Evolutionary conservation across 2,113 vertebrate genomes (phyloP).

Genomic region (Sminthopsis crassicaudata): DNA sequence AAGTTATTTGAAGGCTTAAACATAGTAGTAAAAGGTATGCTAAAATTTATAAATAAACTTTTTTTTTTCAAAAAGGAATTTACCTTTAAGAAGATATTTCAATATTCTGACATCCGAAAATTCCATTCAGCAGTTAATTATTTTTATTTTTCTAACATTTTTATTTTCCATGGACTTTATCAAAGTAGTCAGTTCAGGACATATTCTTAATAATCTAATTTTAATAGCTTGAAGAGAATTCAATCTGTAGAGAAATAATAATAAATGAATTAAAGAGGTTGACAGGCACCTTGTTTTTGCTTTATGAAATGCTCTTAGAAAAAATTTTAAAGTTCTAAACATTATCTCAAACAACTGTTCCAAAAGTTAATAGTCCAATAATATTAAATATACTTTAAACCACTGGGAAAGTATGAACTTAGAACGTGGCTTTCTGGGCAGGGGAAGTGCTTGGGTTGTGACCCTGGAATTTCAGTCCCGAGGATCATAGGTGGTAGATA

Average conservation of each 20-base stretch:
- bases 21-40: slow-evolving; percentile 64
- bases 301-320: slow-evolving; percentile 32
- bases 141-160: slow-evolving; percentile 68
- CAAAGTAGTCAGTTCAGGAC: slow-evolving; percentile 20
- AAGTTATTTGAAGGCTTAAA: slow-evolving; percentile 69
- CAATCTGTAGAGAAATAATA: slow-evolving; percentile 61
- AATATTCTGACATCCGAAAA: slow-evolving; percentile 75
- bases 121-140: slow-evolving; percentile 67
- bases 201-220: slow-evolving; percentile 48
- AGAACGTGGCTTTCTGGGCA: not conserved
- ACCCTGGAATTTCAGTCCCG: not conserved
- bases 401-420: not conserved
- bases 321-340: slow-evolving; percentile 1
- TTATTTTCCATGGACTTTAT: slow-evolving; percentile 49
- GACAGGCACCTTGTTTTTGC: not conserved
- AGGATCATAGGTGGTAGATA: not conserved
- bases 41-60: slow-evolving; percentile 65
- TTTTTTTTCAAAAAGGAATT: slow-evolving; percentile 70
- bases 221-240: slow-evolving; percentile 48
- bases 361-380: slow-evolving; percentile 4
- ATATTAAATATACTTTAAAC: slow-evolving; percentile 19
- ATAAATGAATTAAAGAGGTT: slow-evolving; percentile 14
- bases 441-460: not conserved
- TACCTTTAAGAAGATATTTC: slow-evolving; percentile 67
- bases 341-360: not conserved